Conservation (phyloP, 1,140 invertebrate genomes). For the Dysdera silvatica region DNA sequence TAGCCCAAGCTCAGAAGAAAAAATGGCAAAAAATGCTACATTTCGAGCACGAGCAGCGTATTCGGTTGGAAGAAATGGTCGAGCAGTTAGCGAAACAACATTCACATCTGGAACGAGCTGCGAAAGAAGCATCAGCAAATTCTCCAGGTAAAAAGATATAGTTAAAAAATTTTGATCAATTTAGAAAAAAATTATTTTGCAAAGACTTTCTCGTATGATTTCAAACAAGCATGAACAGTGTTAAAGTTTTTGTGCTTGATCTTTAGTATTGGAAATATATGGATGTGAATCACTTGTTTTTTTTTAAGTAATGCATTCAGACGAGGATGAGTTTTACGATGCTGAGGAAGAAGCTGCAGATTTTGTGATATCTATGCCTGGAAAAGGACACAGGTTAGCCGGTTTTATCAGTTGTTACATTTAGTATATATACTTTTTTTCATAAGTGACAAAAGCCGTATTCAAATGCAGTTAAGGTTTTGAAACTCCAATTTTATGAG, state of each 20-base stretch:
- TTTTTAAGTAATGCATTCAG: constrained; percentile 40
- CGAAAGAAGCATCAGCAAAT: constrained; percentile 40
- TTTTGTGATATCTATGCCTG: constrained; percentile 46
- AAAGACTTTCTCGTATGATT: too few relatives aligned
- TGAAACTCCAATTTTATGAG: too few relatives aligned
- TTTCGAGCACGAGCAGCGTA: constrained; percentile 88
- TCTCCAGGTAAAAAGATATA: constrained; percentile 19
- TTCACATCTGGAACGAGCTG: constrained; percentile 79
- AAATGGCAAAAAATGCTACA: constrained; percentile 86
- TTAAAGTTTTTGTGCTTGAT: too few relatives aligned
- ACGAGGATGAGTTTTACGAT: constrained; percentile 92
- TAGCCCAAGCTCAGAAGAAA: constrained; percentile 74
- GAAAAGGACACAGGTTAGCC: constrained; percentile 39
- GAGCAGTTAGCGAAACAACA: constrained; percentile 95
- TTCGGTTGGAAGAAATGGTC: constrained; percentile 91
- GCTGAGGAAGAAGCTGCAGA: constrained; percentile 53
- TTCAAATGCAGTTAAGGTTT: background rate
- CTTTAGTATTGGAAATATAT: too few relatives aligned
- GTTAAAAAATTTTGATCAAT: too few relatives aligned
- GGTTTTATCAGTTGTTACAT: background rate
- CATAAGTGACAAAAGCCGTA: background rate
- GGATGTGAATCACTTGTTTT: too few relatives aligned
- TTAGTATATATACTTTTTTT: background rate
- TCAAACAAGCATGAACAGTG: too few relatives aligned
- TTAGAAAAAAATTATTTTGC: too few relatives aligned